phyloP scores from a whole-genome alignment of 2,797 vertebrate species.

The Crax fasciolata region DNA sequence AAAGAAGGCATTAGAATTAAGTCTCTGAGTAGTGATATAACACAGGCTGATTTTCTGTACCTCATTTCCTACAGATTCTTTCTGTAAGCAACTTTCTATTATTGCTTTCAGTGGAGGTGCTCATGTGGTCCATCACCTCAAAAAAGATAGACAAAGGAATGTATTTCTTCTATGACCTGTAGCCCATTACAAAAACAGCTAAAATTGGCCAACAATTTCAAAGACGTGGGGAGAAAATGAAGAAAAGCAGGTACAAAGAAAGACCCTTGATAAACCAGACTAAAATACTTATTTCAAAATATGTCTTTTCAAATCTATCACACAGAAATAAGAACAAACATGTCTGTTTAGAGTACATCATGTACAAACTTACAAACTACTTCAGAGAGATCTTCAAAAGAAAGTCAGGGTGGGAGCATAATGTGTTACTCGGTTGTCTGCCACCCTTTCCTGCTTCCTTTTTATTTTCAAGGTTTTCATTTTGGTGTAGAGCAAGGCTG shows the following conservation, averaged over 20 bases:
- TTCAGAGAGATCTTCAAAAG: neutral
- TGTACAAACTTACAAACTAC: neutral
- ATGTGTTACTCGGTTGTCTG: neutral
- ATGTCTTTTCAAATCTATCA: neutral
- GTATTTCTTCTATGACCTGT: neutral
- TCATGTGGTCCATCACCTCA: neutral
- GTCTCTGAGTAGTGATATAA: neutral
- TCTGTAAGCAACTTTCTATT: neutral
- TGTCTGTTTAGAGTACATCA: neutral
- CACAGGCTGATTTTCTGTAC: neutral
- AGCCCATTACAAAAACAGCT: neutral
- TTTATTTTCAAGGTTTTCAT: neutral
- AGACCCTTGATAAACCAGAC: neutral
- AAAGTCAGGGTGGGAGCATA: neutral
- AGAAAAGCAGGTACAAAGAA: neutral
- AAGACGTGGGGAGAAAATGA: neutral
- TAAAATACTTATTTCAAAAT: neutral
- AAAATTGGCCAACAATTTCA: neutral
- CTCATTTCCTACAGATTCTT: neutral
- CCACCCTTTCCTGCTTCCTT: neutral
- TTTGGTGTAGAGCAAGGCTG: fast-evolving
- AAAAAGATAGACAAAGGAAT: neutral
- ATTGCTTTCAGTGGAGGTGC: neutral
- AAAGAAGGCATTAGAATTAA: neutral
- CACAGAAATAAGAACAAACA: neutral